phyloP scores from a whole-genome alignment of 2,888 invertebrate species.

The Mythimna vitellina region DNA sequence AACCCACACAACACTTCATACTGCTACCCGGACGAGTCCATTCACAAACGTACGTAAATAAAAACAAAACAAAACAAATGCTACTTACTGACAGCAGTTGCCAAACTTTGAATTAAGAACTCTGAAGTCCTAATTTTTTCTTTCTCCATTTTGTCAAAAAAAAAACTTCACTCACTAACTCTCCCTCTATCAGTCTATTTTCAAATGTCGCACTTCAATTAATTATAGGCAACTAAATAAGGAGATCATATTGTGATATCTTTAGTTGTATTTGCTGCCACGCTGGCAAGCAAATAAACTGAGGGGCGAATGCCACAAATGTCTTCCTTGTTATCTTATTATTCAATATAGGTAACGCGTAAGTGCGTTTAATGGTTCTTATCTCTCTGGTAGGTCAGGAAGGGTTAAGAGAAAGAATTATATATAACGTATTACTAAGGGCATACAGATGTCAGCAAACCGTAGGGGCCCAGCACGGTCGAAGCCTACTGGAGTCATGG shows the following conservation, averaged over 20 bases:
- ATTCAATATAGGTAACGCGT: conserved; percentile 33
- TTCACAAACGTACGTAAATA: not conserved
- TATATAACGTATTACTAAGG: too few relatives aligned
- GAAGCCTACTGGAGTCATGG: too few relatives aligned
- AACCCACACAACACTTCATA: not conserved
- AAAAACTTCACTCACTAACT: conserved; percentile 9
- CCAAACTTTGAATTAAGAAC: conserved; percentile 73
- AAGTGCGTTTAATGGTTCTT: conserved; percentile 18
- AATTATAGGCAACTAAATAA: conserved; percentile 55
- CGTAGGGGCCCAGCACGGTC: too few relatives aligned
- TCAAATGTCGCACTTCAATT: conserved; percentile 37
- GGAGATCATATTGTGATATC: conserved; percentile 28
- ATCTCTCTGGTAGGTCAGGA: conserved; percentile 16
- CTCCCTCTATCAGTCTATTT: not conserved
- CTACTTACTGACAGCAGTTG: conserved; percentile 78
- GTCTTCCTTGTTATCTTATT: conserved; percentile 55
- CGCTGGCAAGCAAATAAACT: conserved; percentile 52
- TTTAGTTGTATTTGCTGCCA: conserved; percentile 59
- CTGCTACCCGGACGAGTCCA: too few relatives aligned
- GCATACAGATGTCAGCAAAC: too few relatives aligned
- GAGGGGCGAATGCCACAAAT: conserved; percentile 47
- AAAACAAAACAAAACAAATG: conserved; percentile 15
- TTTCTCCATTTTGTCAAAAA: conserved; percentile 63
- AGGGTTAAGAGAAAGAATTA: conserved; percentile 9
- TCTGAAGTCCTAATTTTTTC: conserved; percentile 72